Percentiles rank a stretch among this genome's conserved stretches.
These are phyloP conservation scores for Cephus rjabovi DNA, from an alignment of 2,888 invertebrate species.

Conservation along the genomic window DNA sequence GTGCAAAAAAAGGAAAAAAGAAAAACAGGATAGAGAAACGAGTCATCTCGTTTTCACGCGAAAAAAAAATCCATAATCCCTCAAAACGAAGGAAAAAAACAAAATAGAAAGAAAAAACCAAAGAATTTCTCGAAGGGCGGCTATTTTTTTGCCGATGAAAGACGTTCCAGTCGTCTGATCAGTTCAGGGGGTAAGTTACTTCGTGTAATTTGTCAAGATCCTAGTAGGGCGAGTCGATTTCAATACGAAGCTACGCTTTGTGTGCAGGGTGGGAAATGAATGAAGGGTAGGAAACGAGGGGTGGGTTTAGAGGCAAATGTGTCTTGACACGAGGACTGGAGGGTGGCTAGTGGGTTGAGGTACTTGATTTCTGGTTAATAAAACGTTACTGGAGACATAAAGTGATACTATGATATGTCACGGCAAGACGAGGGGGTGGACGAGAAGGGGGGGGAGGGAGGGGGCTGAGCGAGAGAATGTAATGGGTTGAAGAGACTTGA, in stretches of 20 bases:
- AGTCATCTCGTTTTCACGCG: neutral
- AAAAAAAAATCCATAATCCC: neutral
- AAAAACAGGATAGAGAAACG: neutral
- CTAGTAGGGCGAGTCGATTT: neutral
- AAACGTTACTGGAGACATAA: slow-evolving; percentile 54
- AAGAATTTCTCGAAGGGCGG: neutral
- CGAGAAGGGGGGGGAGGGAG: neutral
- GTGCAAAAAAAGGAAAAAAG: neutral
- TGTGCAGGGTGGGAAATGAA: neutral
- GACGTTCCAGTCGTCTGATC: neutral
- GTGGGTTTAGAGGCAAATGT: neutral
- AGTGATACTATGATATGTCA: slow-evolving; percentile 55
- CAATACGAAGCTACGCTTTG: neutral
- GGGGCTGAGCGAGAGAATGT: slow-evolving; percentile 25
- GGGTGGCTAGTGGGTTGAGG: neutral
- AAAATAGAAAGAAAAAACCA: neutral
- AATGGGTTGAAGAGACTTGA: slow-evolving; percentile 51
- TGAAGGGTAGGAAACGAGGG: neutral
- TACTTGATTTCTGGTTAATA: slow-evolving; percentile 56
- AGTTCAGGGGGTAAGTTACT: neutral
- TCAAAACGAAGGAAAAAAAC: neutral
- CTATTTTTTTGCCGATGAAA: neutral
- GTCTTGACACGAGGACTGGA: neutral
- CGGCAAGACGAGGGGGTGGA: slow-evolving; percentile 14
- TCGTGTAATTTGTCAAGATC: neutral